Conservation (phyloP, 2,888 invertebrate species). For the Dione vanillae region DNA sequence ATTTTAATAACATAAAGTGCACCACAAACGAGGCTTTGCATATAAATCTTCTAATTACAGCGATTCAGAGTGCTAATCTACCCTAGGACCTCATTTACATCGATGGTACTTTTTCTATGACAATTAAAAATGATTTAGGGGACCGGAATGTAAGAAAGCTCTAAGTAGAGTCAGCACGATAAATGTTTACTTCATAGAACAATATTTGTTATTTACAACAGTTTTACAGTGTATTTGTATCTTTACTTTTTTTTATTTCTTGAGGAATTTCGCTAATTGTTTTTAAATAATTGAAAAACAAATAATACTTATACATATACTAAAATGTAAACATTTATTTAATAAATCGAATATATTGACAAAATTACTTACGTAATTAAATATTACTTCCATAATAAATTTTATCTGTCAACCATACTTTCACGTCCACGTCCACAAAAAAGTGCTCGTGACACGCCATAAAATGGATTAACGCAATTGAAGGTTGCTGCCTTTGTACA, state of each 20-base stretch:
- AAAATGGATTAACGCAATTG: slow-evolving; percentile 80
- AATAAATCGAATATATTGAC: not conserved
- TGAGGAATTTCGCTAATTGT: no score
- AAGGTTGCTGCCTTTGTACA: slow-evolving; percentile 60
- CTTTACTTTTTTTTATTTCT: no score
- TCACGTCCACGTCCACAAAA: slow-evolving; percentile 50
- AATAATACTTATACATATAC: no score
- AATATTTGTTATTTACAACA: no score
- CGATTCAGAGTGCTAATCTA: slow-evolving; percentile 77
- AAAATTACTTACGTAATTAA: not conserved
- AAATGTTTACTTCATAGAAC: not conserved
- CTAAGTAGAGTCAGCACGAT: slow-evolving; percentile 42
- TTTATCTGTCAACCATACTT: slow-evolving; percentile 41
- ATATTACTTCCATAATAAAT: not conserved
- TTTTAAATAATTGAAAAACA: no score
- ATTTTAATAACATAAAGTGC: slow-evolving; percentile 80
- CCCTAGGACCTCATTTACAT: slow-evolving; percentile 74
- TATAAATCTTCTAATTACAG: slow-evolving; percentile 83
- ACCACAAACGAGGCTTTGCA: slow-evolving; percentile 81
- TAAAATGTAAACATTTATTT: no score
- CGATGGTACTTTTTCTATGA: slow-evolving; percentile 62
- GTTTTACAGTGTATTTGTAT: no score
- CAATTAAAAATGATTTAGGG: slow-evolving; percentile 77
- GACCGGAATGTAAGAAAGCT: slow-evolving; percentile 56
- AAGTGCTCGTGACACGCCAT: slow-evolving; percentile 76